Conservation (phyloP, 2,888 invertebrate genomes). For the Eupithecia pulchellata region DNA sequence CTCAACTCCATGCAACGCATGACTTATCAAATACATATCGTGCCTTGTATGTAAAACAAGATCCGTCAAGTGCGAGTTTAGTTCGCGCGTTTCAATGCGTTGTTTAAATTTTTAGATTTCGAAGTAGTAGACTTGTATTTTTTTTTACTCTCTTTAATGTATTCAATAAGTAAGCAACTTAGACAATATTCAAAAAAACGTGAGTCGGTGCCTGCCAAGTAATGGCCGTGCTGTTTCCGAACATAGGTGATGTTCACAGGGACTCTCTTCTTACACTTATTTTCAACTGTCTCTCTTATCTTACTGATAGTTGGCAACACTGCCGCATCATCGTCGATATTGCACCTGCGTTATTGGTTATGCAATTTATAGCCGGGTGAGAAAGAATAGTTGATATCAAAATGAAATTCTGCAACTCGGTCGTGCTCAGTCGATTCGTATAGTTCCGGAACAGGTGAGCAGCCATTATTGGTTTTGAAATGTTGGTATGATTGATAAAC, state of each 20-base stretch:
- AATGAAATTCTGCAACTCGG: slow-evolving; percentile 29
- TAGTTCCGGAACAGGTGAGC: slow-evolving; percentile 21
- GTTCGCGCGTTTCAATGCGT: no score
- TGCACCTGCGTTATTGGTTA: slow-evolving; percentile 37
- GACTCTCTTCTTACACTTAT: not conserved
- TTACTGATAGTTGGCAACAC: not conserved
- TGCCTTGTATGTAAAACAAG: no score
- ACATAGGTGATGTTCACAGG: no score
- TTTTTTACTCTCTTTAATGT: no score
- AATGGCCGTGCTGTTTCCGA: no score
- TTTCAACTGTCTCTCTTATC: not conserved
- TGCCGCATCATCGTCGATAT: slow-evolving; percentile 21
- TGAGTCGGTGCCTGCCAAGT: no score
- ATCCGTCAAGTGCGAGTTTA: no score
- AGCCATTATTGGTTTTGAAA: slow-evolving; percentile 23
- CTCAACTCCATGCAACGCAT: not conserved
- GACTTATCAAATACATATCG: not conserved
- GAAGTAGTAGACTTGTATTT: no score
- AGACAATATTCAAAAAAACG: no score
- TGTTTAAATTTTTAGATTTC: no score
- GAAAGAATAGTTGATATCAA: slow-evolving; percentile 36
- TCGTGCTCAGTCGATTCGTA: slow-evolving; percentile 24
- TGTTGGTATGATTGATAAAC: slow-evolving; percentile 11
- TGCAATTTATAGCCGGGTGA: slow-evolving; percentile 29
- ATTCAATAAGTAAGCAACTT: no score